Conservation (phyloP, 2,888 invertebrate genomes). For the Atethmia centrago region DNA sequence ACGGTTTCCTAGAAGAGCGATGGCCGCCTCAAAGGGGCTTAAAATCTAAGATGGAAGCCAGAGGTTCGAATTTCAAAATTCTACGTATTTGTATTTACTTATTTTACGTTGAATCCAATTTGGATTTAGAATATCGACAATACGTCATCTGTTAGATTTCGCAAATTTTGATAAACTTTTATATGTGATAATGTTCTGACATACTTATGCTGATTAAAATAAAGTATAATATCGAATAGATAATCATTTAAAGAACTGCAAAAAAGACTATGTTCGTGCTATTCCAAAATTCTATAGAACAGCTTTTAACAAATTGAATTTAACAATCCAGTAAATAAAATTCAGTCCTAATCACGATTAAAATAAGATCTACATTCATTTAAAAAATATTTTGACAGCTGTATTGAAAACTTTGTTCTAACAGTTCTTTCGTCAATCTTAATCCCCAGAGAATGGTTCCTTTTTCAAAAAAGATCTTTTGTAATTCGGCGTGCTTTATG, state of each 20-base stretch:
- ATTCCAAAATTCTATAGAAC: conserved; percentile 50
- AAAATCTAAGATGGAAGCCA: conserved; percentile 31
- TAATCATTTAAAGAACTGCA: background rate
- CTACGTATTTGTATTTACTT: conserved; percentile 44
- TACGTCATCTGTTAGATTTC: conserved; percentile 62
- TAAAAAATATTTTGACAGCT: background rate
- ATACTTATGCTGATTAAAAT: accelerated
- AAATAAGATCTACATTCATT: conserved; percentile 18
- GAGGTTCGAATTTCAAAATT: conserved; percentile 59
- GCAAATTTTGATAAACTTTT: conserved; percentile 42
- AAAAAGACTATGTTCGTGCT: conserved; percentile 4
- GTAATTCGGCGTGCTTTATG: conserved; percentile 56
- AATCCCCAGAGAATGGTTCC: conserved; percentile 59
- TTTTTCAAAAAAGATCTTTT: conserved; percentile 55
- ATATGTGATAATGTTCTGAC: background rate
- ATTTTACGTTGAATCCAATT: conserved; percentile 54
- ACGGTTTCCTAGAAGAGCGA: no score
- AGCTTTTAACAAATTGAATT: conserved; percentile 6
- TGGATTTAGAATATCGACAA: conserved; percentile 53
- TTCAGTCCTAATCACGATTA: accelerated
- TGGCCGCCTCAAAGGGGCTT: no score
- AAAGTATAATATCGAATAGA: conserved; percentile 18
- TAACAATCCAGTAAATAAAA: background rate
- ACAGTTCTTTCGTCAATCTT: conserved; percentile 48
- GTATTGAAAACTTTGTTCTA: conserved; percentile 8